Conservation (phyloP, 2,797 vertebrate genomes). For the Lagodon rhomboides region DNA sequence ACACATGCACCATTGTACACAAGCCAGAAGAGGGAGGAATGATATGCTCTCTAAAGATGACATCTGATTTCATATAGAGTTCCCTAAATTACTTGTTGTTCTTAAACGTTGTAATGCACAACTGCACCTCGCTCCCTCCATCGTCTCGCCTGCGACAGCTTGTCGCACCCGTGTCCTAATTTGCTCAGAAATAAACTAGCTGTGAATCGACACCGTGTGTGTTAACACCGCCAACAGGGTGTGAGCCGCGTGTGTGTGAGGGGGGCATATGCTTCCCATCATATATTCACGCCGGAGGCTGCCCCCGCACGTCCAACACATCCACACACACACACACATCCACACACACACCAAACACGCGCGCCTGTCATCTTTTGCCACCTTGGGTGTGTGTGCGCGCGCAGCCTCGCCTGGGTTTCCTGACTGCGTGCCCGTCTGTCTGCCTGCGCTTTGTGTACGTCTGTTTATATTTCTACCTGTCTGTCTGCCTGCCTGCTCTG, state of each 20-base stretch:
- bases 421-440: slow-evolving; percentile 55
- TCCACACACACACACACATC: slow-evolving; percentile 53
- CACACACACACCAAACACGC: slow-evolving; percentile 44
- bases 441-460: slow-evolving; percentile 60
- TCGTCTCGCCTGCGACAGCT: background rate
- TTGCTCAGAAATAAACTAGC: slow-evolving; percentile 63
- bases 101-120: background rate
- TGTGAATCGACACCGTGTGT: slow-evolving; percentile 63
- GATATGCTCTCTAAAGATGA: slow-evolving; percentile 55
- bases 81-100: too few relatives aligned
- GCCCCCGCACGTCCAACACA: slow-evolving; percentile 57
- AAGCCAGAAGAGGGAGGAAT: slow-evolving; percentile 63
- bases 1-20: slow-evolving; percentile 74
- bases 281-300: slow-evolving; percentile 66
- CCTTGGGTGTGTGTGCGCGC: slow-evolving; percentile 57
- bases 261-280: slow-evolving; percentile 80
- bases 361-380: slow-evolving; percentile 78
- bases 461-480: slow-evolving; percentile 77
- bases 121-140: background rate
- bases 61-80: slow-evolving; percentile 46
- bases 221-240: slow-evolving; percentile 62
- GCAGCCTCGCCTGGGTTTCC: slow-evolving; percentile 46
- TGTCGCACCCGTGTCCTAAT: slow-evolving; percentile 44
- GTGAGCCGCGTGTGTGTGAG: slow-evolving; percentile 34
- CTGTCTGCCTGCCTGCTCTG: slow-evolving; percentile 69